phyloP scores from a whole-genome alignment of 1,140 invertebrate genomes.

The Lethrus apterus region DNA sequence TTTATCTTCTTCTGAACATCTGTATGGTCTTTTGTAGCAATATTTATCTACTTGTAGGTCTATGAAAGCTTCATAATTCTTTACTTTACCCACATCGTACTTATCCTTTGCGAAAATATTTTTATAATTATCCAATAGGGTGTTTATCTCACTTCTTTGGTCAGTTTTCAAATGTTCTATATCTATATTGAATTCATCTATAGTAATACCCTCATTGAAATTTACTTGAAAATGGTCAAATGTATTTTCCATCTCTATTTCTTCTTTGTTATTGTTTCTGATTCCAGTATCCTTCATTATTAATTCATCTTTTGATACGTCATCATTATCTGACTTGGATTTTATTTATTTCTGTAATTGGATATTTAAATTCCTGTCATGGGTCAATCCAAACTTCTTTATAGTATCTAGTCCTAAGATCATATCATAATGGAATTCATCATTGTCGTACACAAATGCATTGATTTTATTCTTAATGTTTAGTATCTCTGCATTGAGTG shows the following conservation, averaged over 20 bases:
- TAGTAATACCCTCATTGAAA: slow-evolving; percentile 34
- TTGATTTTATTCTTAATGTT: slow-evolving; percentile 28
- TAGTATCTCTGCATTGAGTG: slow-evolving; percentile 25
- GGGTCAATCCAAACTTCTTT: slow-evolving; percentile 16
- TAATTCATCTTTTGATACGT: slow-evolving; percentile 2
- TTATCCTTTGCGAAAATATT: slow-evolving; percentile 38
- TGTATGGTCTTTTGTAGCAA: slow-evolving; percentile 34
- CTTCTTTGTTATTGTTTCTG: not conserved
- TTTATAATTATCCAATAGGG: slow-evolving; percentile 28
- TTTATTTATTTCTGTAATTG: not conserved
- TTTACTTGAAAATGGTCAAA: too few relatives aligned
- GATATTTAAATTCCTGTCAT: slow-evolving; percentile 18
- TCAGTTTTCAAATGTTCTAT: slow-evolving; percentile 25
- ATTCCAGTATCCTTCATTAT: not conserved
- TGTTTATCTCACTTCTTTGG: slow-evolving; percentile 1
- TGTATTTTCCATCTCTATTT: slow-evolving; percentile 5
- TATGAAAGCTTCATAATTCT: slow-evolving; percentile 31
- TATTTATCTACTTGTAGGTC: slow-evolving; percentile 36
- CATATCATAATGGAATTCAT: slow-evolving; percentile 34
- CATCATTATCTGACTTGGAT: not conserved
- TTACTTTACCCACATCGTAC: slow-evolving; percentile 30
- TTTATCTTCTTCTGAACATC: slow-evolving; percentile 36
- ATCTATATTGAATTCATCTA: slow-evolving; percentile 25
- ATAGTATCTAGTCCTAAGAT: slow-evolving; percentile 28
- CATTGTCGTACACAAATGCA: slow-evolving; percentile 29